phyloP scores from a whole-genome alignment of 2,888 invertebrate genomes.

The Himalopsyche japonica region DNA sequence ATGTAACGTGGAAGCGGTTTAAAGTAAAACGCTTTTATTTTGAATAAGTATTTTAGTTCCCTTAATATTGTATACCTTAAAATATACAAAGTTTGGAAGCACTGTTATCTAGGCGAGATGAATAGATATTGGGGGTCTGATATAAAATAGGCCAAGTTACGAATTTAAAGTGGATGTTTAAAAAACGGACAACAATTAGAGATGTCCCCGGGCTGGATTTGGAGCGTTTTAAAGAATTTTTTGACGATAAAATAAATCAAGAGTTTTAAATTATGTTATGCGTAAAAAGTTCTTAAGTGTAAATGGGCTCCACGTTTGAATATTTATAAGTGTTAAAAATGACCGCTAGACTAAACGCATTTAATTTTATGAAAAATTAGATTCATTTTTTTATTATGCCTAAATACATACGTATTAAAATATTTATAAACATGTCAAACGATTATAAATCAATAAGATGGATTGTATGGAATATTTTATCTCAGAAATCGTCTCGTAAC shows the following conservation, averaged over 20 bases:
- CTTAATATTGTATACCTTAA: too few relatives aligned
- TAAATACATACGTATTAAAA: background rate
- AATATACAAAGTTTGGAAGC: background rate
- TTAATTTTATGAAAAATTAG: background rate
- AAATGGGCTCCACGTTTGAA: background rate
- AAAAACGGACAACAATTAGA: constrained; percentile 20
- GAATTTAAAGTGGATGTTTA: constrained; percentile 40
- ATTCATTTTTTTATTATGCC: background rate
- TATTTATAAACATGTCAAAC: background rate
- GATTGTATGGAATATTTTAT: background rate
- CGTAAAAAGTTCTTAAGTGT: background rate
- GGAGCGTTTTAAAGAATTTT: background rate
- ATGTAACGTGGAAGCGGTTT: too few relatives aligned
- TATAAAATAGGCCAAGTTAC: constrained; percentile 15
- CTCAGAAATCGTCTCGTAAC: background rate
- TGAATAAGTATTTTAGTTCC: too few relatives aligned
- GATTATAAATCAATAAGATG: background rate
- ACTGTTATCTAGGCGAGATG: background rate
- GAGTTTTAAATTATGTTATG: background rate
- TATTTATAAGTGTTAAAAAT: background rate
- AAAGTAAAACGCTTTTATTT: too few relatives aligned
- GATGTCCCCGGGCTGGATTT: constrained; percentile 6
- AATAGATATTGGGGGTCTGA: constrained; percentile 24
- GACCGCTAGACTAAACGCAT: background rate
- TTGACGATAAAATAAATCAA: background rate